These are phyloP conservation scores for Dasysyrphus albostriatus DNA, from an alignment of 2,888 invertebrate genomes.

Conservation along the genomic window DNA sequence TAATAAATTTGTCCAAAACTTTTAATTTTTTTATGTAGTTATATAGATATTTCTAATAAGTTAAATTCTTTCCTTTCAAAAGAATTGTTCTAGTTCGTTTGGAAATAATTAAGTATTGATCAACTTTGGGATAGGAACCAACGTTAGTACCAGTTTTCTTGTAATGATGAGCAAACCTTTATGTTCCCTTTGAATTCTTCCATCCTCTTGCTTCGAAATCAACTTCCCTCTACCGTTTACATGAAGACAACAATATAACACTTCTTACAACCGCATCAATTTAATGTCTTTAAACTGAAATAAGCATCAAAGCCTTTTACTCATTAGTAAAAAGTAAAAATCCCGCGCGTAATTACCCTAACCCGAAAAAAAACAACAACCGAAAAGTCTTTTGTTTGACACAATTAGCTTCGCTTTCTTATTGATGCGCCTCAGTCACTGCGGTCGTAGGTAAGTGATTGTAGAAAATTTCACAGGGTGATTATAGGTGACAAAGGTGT, in stretches of 20 bases:
- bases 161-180: not conserved
- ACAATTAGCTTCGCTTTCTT: conserved; percentile 67
- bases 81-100: too few species aligned
- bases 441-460: conserved; percentile 21
- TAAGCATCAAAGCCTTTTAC: not conserved
- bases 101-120: too few species aligned
- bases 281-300: conserved; percentile 9
- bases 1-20: too few species aligned
- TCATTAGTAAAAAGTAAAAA: conserved; percentile 8
- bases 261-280: conserved; percentile 2
- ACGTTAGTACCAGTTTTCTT: too few species aligned
- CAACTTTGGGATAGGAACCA: too few species aligned
- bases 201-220: conserved; percentile 14
- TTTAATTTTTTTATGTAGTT: too few species aligned
- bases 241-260: not conserved
- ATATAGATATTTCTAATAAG: too few species aligned
- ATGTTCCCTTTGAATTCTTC: not conserved
- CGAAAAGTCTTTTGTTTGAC: conserved; percentile 54
- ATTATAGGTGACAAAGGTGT: conserved; percentile 23
- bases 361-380: conserved; percentile 34
- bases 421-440: conserved; percentile 61
- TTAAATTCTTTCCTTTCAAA: too few species aligned
- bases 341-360: conserved; percentile 50
- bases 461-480: conserved; percentile 37
- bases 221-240: conserved; percentile 14